Percentiles rank a stretch among this genome's conserved stretches.
Conservation (phyloP, 1,140 invertebrate species). For the Acromyrmex charruanus region DNA sequence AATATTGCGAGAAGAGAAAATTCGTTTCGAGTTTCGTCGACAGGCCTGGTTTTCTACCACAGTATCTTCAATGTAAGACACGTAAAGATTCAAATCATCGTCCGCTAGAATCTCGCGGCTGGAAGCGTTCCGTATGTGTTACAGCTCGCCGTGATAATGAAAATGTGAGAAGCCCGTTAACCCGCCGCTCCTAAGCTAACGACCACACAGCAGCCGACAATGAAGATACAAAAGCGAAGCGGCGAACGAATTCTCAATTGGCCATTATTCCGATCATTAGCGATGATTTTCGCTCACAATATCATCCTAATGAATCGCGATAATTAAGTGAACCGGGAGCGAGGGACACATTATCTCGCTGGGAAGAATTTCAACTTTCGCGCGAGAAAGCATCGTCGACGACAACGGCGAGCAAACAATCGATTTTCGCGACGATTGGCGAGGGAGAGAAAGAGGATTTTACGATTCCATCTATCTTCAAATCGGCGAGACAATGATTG, state of each 20-base stretch:
- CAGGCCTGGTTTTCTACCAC: neutral
- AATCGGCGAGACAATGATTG: neutral
- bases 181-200: constrained; percentile 21
- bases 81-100: neutral
- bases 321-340: constrained; percentile 32
- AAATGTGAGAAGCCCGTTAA: constrained; percentile 47
- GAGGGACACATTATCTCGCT: neutral
- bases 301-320: constrained; percentile 60
- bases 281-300: constrained; percentile 61
- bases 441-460: neutral
- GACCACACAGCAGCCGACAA: constrained; percentile 35
- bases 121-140: neutral
- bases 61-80: neutral
- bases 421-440: constrained; percentile 16
- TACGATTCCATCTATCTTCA: neutral
- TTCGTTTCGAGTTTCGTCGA: neutral
- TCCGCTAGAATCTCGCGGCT: neutral
- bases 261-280: constrained; percentile 60
- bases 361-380: constrained; percentile 60
- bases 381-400: constrained; percentile 36
- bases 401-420: constrained; percentile 2
- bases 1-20: constrained; percentile 1
- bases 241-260: constrained; percentile 54
- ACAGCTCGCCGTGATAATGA: neutral
- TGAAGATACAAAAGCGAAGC: constrained; percentile 50